Evolutionary conservation across 2,888 invertebrate species (phyloP).

Genomic region (Aphidius colemani): DNA sequence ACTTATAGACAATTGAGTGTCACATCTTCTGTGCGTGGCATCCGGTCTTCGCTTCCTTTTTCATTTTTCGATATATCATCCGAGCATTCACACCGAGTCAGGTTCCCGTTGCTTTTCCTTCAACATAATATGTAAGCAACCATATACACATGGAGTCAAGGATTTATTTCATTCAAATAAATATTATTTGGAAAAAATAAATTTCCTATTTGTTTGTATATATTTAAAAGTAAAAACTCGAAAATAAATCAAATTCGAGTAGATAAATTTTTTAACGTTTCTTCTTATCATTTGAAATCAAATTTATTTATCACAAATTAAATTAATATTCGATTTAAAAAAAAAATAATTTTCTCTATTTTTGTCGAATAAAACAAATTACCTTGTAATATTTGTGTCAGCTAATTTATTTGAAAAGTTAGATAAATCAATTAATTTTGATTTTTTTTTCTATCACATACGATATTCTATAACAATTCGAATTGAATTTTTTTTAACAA

Average conservation of each 20-base stretch:
- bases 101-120: constrained; percentile 10
- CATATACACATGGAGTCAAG: not conserved
- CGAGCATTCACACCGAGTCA: constrained; percentile 16
- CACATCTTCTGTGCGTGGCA: constrained; percentile 57
- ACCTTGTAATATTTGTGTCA: too few relatives aligned
- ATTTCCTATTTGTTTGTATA: too few relatives aligned
- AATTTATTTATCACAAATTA: too few relatives aligned
- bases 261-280: too few relatives aligned
- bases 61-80: constrained; percentile 38
- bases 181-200: too few relatives aligned
- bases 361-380: too few relatives aligned
- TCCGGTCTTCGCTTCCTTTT: constrained; percentile 55
- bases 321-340: too few relatives aligned
- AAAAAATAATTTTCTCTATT: too few relatives aligned
- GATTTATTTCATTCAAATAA: not conserved
- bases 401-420: too few relatives aligned
- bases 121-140: not conserved
- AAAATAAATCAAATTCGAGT: too few relatives aligned
- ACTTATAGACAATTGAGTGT: constrained; percentile 39
- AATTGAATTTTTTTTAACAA: not conserved
- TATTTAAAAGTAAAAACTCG: too few relatives aligned
- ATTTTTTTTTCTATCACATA: constrained; percentile 7
- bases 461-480: not conserved
- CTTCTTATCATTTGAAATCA: too few relatives aligned
- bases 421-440: not conserved